Conservation (phyloP, 2,888 invertebrate genomes). For the Heterodera filipjevi region DNA sequence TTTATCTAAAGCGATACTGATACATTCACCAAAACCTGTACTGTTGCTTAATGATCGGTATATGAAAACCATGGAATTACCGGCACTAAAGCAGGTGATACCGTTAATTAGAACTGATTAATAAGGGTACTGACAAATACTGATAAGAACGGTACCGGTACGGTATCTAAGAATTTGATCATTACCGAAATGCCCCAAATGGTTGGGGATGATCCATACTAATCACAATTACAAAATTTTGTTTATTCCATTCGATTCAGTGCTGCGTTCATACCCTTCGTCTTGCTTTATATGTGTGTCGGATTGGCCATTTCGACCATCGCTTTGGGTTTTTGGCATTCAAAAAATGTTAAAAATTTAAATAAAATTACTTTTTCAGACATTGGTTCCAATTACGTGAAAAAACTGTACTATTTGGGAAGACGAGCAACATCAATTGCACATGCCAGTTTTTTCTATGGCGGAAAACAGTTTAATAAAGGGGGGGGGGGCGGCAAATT, state of each 20-base stretch:
- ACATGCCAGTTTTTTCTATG: conserved; percentile 61
- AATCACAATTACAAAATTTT: neutral
- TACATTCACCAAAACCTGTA: too few species aligned
- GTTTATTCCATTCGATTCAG: conserved; percentile 33
- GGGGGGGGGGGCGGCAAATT: neutral
- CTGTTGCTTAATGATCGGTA: too few species aligned
- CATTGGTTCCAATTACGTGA: conserved; percentile 59
- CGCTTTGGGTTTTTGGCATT: conserved; percentile 45
- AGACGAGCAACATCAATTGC: conserved; percentile 57
- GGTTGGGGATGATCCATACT: too few species aligned
- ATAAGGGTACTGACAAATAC: too few species aligned
- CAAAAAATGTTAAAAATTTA: neutral
- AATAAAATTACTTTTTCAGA: conserved; percentile 44
- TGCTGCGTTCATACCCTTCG: conserved; percentile 55
- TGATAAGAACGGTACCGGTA: too few species aligned
- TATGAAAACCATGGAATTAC: too few species aligned
- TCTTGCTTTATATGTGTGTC: conserved; percentile 60
- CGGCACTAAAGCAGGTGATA: too few species aligned
- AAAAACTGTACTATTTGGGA: conserved; percentile 60
- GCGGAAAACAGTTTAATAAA: conserved; percentile 52
- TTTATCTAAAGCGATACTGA: neutral
- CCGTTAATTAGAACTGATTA: too few species aligned
- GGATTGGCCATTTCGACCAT: conserved; percentile 63
- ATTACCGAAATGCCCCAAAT: too few species aligned
- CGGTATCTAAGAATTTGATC: too few species aligned